Conservation (phyloP, 2,113 vertebrate genomes). For the Egretta garzetta region DNA sequence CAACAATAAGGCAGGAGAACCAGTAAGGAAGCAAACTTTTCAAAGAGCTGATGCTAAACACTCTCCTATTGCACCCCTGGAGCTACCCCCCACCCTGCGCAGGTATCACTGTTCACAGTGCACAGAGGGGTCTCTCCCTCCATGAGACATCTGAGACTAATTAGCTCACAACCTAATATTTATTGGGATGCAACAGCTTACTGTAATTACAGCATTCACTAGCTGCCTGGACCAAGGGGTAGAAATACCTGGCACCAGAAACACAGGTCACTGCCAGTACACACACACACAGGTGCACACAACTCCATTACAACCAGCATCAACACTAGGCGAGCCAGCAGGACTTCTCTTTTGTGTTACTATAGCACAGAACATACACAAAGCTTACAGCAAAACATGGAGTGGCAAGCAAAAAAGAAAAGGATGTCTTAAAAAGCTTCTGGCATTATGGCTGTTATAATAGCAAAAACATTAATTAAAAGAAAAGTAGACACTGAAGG, state of each 20-base stretch:
- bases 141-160: background rate
- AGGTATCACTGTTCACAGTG: background rate
- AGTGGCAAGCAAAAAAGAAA: background rate
- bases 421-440: background rate
- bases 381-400: background rate
- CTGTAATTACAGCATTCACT: conserved; percentile 27
- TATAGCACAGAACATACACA: background rate
- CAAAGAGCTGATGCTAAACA: background rate
- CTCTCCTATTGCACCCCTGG: background rate
- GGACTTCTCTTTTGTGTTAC: background rate
- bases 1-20: background rate
- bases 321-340: background rate
- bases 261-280: background rate
- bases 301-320: background rate
- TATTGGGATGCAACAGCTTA: conserved; percentile 12
- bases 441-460: background rate
- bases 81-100: background rate
- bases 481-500: background rate
- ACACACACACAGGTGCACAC: background rate
- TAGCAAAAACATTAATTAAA: background rate
- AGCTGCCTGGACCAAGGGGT: background rate
- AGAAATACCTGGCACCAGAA: conserved; percentile 3
- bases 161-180: conserved; percentile 11
- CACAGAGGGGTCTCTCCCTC: background rate
- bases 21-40: background rate